Evolutionary conservation across 2,797 vertebrate species (phyloP).

Genomic region (Ctenopoma multispine): DNA sequence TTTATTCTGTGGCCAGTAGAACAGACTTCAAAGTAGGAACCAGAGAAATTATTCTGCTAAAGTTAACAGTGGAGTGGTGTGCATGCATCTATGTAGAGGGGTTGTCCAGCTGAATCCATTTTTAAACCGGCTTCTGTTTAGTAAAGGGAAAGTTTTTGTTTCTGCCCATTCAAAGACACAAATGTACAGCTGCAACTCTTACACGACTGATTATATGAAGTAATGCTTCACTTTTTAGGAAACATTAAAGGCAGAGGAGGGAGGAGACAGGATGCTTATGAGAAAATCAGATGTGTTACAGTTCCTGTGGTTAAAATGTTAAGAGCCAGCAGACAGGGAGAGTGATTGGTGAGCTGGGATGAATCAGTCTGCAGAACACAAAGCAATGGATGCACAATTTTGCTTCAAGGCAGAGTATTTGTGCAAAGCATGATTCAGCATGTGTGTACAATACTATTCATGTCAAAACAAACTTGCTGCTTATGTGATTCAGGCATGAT

Average conservation of each 20-base stretch:
- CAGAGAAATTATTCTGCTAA: not conserved
- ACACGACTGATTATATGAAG: not conserved
- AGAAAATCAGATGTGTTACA: not conserved
- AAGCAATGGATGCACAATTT: constrained; percentile 13
- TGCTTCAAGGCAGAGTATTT: not conserved
- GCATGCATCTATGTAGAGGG: not conserved
- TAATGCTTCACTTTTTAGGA: not conserved
- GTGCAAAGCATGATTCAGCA: not conserved
- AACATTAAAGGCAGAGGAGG: not conserved
- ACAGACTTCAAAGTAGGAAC: constrained; percentile 8
- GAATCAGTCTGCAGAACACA: constrained; percentile 11
- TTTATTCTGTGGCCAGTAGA: not conserved
- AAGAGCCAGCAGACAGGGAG: not conserved
- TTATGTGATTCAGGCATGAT: not conserved
- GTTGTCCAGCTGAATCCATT: not conserved
- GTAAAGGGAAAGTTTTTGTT: not conserved
- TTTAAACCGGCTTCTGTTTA: not conserved
- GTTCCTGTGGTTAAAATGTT: not conserved
- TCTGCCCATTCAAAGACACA: not conserved
- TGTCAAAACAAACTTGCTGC: not conserved
- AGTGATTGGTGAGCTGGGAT: constrained; percentile 25
- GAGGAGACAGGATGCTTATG: not conserved
- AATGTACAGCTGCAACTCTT: not conserved
- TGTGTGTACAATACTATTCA: not conserved
- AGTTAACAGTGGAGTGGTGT: not conserved